A percentile compares a stretch with the other conserved stretches of the same genome.
Evolutionary conservation across 2,888 invertebrate genomes (phyloP).

Genomic region (Arenicola marina): DNA sequence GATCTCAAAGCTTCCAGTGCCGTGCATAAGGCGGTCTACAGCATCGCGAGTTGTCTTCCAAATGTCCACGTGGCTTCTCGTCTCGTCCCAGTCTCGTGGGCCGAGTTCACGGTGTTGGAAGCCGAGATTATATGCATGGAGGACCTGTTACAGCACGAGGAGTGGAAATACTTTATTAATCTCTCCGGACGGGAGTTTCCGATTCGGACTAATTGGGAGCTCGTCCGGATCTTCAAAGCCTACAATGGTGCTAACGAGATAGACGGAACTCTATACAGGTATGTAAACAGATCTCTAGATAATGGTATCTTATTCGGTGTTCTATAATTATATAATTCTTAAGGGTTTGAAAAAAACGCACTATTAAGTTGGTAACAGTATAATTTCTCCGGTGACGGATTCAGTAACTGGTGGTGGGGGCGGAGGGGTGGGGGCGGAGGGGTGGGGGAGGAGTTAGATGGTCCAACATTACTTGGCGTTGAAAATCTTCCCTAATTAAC

Average conservation of each 20-base stretch:
- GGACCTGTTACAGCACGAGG: slow-evolving; percentile 13
- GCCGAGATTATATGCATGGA: slow-evolving; percentile 32
- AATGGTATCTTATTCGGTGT: no score
- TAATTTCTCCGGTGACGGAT: no score
- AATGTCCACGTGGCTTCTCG: slow-evolving; percentile 44
- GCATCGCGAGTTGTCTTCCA: slow-evolving; percentile 39
- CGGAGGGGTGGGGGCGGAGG: no score
- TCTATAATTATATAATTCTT: no score
- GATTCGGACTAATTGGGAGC: slow-evolving; percentile 30
- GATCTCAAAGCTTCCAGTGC: slow-evolving; percentile 41
- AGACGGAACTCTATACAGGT: slow-evolving; percentile 27
- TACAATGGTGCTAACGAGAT: slow-evolving; percentile 35
- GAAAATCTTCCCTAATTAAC: no score
- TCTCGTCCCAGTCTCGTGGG: slow-evolving; percentile 36
- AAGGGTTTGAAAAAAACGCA: no score
- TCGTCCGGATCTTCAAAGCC: slow-evolving; percentile 29
- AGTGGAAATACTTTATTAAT: slow-evolving; percentile 34
- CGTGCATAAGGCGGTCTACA: slow-evolving; percentile 34
- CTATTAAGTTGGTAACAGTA: no score
- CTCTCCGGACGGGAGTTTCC: slow-evolving; percentile 35
- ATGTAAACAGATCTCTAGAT: no score
- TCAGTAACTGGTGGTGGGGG: no score
- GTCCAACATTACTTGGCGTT: no score
- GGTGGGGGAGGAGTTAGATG: no score
- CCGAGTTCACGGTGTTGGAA: slow-evolving; percentile 27